Percentiles rank a stretch among this genome's conserved stretches.
These are phyloP conservation scores for Etheostoma perlongum DNA, from an alignment of 2,797 vertebrate genomes.

Conservation along the genomic window DNA sequence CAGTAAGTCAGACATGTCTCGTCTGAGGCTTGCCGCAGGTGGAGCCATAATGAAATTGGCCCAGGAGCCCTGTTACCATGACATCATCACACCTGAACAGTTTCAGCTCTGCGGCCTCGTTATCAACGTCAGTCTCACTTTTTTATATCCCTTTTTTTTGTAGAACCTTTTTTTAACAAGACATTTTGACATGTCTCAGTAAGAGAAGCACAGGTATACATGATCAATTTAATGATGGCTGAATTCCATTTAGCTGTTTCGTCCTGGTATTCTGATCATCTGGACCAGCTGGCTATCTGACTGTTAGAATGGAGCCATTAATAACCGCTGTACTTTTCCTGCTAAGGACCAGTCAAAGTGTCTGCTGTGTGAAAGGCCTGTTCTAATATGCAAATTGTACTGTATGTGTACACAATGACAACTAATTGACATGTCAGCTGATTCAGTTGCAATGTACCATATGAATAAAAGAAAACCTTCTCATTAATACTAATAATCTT, in stretches of 20 bases:
- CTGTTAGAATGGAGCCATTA: background rate
- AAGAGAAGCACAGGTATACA: background rate
- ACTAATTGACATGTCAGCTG: background rate
- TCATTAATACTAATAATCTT: background rate
- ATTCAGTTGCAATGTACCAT: background rate
- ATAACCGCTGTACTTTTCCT: background rate
- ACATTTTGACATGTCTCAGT: background rate
- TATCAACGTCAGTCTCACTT: constrained; percentile 91
- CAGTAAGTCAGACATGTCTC: constrained; percentile 99
- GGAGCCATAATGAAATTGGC: constrained; percentile 99
- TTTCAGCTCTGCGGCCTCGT: constrained; percentile 98
- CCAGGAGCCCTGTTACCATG: constrained; percentile 99
- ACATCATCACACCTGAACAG: constrained; percentile 99
- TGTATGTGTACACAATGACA: background rate
- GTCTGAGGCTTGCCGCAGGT: constrained; percentile 95
- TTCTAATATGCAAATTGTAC: background rate
- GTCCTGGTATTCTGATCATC: background rate
- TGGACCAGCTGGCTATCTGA: background rate
- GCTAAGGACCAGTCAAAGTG: background rate
- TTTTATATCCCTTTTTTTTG: constrained; percentile 3
- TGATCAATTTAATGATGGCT: background rate
- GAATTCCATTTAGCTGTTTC: background rate
- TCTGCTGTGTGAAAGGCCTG: background rate
- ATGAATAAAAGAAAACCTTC: background rate
- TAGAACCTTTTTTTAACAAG: background rate